Conservation (phyloP, 2,113 vertebrate species). For the Lynx canadensis region DNA sequence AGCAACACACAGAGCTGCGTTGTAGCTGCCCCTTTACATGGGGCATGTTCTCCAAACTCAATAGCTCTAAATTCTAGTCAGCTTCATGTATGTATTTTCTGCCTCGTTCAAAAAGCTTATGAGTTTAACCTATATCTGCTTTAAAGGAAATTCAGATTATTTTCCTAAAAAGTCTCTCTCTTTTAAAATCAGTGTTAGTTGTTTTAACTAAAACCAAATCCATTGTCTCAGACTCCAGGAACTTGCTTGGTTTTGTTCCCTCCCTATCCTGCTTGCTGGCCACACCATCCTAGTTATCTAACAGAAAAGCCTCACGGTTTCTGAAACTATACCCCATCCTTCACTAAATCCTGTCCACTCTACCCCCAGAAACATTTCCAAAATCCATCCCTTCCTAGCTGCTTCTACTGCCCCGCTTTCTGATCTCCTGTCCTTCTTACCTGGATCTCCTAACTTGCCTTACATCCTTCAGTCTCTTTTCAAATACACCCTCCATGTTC, state of each 20-base stretch:
- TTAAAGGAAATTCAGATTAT: conserved; percentile 1
- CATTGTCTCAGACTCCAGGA: not conserved
- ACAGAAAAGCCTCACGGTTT: not conserved
- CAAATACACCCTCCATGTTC: not conserved
- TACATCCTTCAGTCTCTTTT: not conserved
- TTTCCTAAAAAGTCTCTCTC: not conserved
- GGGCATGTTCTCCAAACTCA: not conserved
- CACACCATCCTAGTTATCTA: not conserved
- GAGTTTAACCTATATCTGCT: not conserved
- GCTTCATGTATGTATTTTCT: not conserved
- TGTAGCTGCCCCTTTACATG: not conserved
- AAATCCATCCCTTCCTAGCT: not conserved
- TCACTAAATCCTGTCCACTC: not conserved
- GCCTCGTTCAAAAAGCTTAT: not conserved
- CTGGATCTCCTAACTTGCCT: not conserved
- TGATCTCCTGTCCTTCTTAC: not conserved
- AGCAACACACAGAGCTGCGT: not conserved
- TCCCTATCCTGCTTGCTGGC: not conserved
- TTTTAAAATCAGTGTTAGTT: not conserved
- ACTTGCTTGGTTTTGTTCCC: not conserved
- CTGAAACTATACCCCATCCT: not conserved
- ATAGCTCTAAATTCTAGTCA: not conserved
- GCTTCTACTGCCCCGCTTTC: not conserved
- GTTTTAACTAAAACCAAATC: not conserved
- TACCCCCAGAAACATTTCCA: not conserved